Conservation (phyloP, 2,888 invertebrate genomes). For the Drosophila prostipennis region DNA sequence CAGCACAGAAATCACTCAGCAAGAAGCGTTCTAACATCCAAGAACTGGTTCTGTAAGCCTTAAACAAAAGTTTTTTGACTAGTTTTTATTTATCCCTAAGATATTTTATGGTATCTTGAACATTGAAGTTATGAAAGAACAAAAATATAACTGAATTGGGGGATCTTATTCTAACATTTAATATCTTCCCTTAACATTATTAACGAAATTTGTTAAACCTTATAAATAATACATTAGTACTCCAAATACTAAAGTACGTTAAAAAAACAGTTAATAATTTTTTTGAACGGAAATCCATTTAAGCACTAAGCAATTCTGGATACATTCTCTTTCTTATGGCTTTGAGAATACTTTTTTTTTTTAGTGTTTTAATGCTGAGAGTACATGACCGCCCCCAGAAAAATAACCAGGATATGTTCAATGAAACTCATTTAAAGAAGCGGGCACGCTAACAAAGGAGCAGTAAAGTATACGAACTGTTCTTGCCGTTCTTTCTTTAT, state of each 20-base stretch:
- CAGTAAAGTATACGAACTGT: not conserved
- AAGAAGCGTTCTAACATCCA: constrained; percentile 1
- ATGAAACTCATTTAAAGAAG: constrained; percentile 46
- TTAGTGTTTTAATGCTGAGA: not conserved
- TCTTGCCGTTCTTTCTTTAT: constrained; percentile 33
- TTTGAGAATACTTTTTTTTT: not conserved
- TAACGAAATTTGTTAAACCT: not conserved
- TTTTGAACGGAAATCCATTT: not conserved
- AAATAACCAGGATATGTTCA: constrained; percentile 55
- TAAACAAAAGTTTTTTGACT: not conserved
- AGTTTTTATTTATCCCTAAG: not conserved
- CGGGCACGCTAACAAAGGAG: not conserved
- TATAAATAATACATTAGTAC: too few relatives aligned
- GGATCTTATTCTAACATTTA: too few relatives aligned
- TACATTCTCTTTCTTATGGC: not conserved
- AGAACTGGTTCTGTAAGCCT: not conserved
- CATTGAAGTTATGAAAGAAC: too few relatives aligned
- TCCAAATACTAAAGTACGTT: too few relatives aligned
- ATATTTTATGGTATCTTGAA: too few relatives aligned
- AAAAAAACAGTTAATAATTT: not conserved
- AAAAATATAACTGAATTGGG: too few relatives aligned
- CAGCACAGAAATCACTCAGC: constrained; percentile 12
- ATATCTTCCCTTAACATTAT: not conserved
- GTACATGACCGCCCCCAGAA: constrained; percentile 1
- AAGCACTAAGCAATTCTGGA: not conserved